Evolutionary conservation across 1,140 invertebrate species (phyloP).

Genomic region (Lordiphosa stackelbergi): DNA sequence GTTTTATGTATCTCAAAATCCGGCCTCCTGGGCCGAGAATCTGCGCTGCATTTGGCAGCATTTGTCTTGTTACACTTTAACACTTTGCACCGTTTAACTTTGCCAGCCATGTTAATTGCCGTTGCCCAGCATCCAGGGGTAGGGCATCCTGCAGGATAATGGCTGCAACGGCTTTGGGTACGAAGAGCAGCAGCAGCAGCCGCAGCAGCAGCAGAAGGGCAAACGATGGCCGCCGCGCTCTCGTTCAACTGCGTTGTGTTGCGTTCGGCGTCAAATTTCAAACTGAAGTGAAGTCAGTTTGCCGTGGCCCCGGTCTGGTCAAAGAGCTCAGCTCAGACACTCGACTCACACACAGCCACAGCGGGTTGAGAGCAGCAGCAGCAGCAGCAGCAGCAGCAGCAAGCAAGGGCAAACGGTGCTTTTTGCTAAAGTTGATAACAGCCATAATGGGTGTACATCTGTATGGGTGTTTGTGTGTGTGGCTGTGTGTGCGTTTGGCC

Average conservation of each 20-base stretch:
- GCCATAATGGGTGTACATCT: conserved; percentile 46
- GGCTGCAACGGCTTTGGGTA: conserved; percentile 24
- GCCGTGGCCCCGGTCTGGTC: conserved; percentile 6
- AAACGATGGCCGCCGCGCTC: conserved; percentile 47
- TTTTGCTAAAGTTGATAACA: conserved; percentile 71
- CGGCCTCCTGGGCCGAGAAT: too few species aligned
- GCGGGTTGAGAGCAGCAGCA: conserved; percentile 14
- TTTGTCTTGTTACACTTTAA: conserved; percentile 9
- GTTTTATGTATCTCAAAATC: neutral
- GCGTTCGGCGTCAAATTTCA: conserved; percentile 72
- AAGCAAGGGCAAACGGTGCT: conserved; percentile 41
- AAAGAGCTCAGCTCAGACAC: conserved; percentile 6
- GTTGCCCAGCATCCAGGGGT: conserved; percentile 15
- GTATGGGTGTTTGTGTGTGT: conserved; percentile 18
- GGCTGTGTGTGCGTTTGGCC: conserved; percentile 23
- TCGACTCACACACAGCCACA: conserved; percentile 23
- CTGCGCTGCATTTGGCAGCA: too few species aligned
- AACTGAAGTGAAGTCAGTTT: conserved; percentile 64
- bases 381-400: conserved; percentile 18
- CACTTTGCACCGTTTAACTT: conserved; percentile 26
- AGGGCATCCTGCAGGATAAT: conserved; percentile 42
- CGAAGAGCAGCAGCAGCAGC: conserved; percentile 11
- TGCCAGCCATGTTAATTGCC: conserved; percentile 14
- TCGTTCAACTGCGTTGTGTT: conserved; percentile 50
- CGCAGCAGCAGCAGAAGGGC: conserved; percentile 12